Percentiles rank a stretch among this genome's conserved stretches.
phyloP scores from a whole-genome alignment of 2,113 vertebrate genomes.

The human (Homo sapiens) region GRCh38 chr1:220650501-220651000 shows the following conservation, averaged over 20 bases:
- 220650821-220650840: no score
- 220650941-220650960: not conserved
- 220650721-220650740: conserved; percentile 72
- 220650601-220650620: conserved; percentile 81
- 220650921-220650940: not conserved
- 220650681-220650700: conserved; percentile 92
- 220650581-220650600: conserved; percentile 21
- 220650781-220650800: fast-evolving
- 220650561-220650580: conserved; percentile 13
- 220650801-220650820: not conserved
- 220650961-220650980: no score
- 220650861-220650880: not conserved
- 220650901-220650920: not conserved
- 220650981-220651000: not conserved
- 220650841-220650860: fast-evolving
- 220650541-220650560: not conserved
- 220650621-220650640: conserved; percentile 88
- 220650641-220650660: conserved; percentile 98
- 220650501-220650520: not conserved
- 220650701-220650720: conserved; percentile 99
- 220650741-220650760: fast-evolving
- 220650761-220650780: not conserved
- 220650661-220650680: conserved; percentile 95
- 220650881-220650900: not conserved
- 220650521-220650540: not conserved